Evolutionary conservation across 2,888 invertebrate species (phyloP).

Genomic region (Dexiosoma caninum): DNA sequence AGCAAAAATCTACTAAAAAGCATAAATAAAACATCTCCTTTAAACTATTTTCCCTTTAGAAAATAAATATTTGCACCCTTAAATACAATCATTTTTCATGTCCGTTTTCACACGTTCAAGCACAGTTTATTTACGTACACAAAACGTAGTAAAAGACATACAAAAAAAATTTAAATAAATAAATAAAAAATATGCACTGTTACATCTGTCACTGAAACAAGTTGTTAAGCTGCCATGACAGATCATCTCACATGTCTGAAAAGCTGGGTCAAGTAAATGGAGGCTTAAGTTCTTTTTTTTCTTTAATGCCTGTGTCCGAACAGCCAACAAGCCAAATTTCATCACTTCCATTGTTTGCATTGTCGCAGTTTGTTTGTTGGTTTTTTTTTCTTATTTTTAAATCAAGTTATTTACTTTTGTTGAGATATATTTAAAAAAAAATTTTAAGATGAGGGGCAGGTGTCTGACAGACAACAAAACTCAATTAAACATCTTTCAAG

Average conservation of each 20-base stretch:
- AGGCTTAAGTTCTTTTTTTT: conserved; percentile 1
- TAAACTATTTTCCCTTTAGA: neutral
- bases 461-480: too few species aligned
- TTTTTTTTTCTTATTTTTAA: neutral
- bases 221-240: conserved; percentile 50
- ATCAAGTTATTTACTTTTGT: neutral
- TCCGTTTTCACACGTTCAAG: neutral
- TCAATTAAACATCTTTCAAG: too few species aligned
- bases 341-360: neutral
- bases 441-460: too few species aligned
- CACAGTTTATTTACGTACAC: neutral
- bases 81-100: neutral
- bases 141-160: neutral
- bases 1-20: too few species aligned
- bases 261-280: conserved; percentile 5
- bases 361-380: neutral
- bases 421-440: neutral
- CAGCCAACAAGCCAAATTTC: conserved; percentile 40
- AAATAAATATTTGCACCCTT: neutral
- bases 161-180: neutral
- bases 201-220: conserved; percentile 49
- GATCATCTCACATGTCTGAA: conserved; percentile 40
- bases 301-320: conserved; percentile 13
- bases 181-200: neutral
- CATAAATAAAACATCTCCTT: neutral